phyloP scores from a whole-genome alignment of 1,140 invertebrate species.

The Cotesia typhae region DNA sequence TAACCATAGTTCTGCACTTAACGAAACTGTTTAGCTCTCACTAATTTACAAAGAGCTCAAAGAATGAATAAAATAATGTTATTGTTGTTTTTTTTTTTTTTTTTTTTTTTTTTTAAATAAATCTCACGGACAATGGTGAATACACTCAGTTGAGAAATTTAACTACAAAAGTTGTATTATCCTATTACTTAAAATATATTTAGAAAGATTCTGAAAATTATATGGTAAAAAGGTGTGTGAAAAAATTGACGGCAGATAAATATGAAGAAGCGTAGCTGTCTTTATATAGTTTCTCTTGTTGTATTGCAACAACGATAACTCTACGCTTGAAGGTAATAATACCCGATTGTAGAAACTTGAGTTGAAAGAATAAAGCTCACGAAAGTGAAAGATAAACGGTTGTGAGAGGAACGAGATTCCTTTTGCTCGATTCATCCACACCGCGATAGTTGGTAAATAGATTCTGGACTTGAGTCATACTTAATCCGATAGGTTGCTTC shows the following conservation, averaged over 20 bases:
- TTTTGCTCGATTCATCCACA: constrained; percentile 40
- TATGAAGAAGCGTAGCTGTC: constrained; percentile 5
- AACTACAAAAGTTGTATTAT: too few relatives aligned
- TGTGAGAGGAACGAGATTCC: constrained; percentile 37
- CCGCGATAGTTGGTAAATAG: constrained; percentile 15
- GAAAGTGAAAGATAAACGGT: constrained; percentile 46
- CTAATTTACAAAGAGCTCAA: constrained; percentile 11
- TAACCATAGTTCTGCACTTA: background rate
- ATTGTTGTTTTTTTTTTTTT: background rate
- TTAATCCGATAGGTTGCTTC: background rate
- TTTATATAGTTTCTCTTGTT: constrained; percentile 18
- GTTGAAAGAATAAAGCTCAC: constrained; percentile 33
- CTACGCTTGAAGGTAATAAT: constrained; percentile 38
- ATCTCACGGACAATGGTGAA: constrained; percentile 3
- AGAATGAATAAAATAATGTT: background rate
- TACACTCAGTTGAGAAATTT: too few relatives aligned
- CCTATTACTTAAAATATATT: too few relatives aligned
- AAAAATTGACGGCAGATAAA: constrained; percentile 30
- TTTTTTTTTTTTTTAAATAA: background rate
- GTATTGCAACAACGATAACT: constrained; percentile 35
- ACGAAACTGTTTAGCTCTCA: background rate
- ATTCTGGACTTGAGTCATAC: constrained; percentile 7
- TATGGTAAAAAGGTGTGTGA: too few relatives aligned
- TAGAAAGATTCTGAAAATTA: too few relatives aligned
- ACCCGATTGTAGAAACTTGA: constrained; percentile 31